phyloP scores from a whole-genome alignment of 2,113 vertebrate species.

The Xiphophorus hellerii region DNA sequence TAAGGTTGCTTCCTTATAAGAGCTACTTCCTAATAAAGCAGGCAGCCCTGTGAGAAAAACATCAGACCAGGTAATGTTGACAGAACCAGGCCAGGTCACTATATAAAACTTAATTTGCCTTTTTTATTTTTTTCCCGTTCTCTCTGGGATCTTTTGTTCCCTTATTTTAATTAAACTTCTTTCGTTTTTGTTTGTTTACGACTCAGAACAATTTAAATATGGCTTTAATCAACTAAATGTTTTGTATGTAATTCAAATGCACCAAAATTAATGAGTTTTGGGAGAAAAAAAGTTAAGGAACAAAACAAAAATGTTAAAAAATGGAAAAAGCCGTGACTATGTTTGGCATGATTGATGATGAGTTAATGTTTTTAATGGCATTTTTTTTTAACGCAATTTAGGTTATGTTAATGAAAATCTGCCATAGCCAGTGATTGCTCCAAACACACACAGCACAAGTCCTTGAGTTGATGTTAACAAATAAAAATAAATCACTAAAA shows the following conservation, averaged over 20 bases:
- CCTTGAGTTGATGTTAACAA: conserved; percentile 49
- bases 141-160: background rate
- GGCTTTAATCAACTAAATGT: background rate
- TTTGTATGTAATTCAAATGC: background rate
- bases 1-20: conserved; percentile 14
- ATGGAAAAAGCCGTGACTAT: background rate
- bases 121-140: background rate
- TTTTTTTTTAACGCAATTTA: conserved; percentile 4
- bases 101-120: background rate
- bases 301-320: background rate
- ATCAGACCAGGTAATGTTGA: conserved; percentile 14
- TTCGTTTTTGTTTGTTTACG: background rate
- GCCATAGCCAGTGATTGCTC: conserved; percentile 1
- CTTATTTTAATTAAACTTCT: background rate
- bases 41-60: conserved; percentile 5
- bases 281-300: background rate
- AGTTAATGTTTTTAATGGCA: background rate
- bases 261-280: background rate
- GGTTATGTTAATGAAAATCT: conserved; percentile 16
- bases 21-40: conserved; percentile 14
- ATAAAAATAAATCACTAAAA: conserved; percentile 58
- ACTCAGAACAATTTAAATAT: background rate
- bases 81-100: conserved; percentile 19
- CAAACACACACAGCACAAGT: conserved; percentile 14
- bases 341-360: background rate